Conservation (phyloP, 2,888 invertebrate species). For the Apotomis turbidana region DNA sequence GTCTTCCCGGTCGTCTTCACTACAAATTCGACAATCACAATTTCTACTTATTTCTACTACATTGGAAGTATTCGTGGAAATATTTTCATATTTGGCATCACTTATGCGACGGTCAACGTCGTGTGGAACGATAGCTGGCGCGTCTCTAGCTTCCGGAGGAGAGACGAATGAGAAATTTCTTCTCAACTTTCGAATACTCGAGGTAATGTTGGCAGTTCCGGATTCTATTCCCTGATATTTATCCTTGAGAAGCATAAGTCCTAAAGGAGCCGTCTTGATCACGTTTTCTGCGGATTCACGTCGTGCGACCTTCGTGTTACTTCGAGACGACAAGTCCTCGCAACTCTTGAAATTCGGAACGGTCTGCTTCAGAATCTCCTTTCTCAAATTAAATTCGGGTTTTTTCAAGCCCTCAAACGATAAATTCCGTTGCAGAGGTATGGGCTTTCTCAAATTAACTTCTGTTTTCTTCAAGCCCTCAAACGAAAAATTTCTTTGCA, state of each 20-base stretch:
- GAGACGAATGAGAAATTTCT: conserved; percentile 48
- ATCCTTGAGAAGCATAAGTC: conserved; percentile 46
- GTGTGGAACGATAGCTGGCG: conserved; percentile 55
- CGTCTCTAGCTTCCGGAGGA: conserved; percentile 43
- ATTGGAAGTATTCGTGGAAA: conserved; percentile 61
- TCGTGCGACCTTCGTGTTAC: conserved; percentile 35
- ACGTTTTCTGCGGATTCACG: conserved; percentile 43
- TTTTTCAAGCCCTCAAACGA: conserved; percentile 57
- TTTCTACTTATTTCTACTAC: conserved; percentile 61
- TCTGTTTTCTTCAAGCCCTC: conserved; percentile 55
- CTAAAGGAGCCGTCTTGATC: conserved; percentile 41
- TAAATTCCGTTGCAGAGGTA: conserved; percentile 47
- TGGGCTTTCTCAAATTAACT: conserved; percentile 57
- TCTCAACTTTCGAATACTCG: conserved; percentile 51
- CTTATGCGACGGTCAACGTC: conserved; percentile 47
- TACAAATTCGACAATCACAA: conserved; percentile 78
- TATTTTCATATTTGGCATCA: conserved; percentile 60
- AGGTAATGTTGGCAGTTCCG: conserved; percentile 45
- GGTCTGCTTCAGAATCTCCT: conserved; percentile 62
- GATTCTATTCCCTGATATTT: conserved; percentile 46
- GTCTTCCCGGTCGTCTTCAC: conserved; percentile 54
- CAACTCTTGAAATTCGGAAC: conserved; percentile 60
- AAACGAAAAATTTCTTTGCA: conserved; percentile 52
- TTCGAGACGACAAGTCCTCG: conserved; percentile 55
- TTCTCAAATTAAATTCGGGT: conserved; percentile 59